Conservation (phyloP, 30 jellyfish, hydroid and myxozoan species). For the Rhopilema esculentum region DNA sequence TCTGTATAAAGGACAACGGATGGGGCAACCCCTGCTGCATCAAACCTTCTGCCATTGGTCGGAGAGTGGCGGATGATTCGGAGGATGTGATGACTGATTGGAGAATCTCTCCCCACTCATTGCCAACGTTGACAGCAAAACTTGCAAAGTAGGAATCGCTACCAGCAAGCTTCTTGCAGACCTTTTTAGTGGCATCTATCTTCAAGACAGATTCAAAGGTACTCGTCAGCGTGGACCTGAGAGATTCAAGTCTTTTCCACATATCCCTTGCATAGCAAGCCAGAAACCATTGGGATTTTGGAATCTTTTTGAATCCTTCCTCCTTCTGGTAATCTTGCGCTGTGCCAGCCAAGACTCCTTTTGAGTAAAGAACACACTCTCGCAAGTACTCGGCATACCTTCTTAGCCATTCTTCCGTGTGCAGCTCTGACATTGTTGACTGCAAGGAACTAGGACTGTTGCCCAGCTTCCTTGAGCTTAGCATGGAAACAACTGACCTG, state of each 20-base stretch:
- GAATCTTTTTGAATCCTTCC: conserved; percentile 4
- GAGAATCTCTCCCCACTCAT: conserved; percentile 65
- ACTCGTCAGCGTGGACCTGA: conserved; percentile 43
- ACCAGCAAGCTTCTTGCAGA: conserved; percentile 66
- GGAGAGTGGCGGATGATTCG: conserved; percentile 27
- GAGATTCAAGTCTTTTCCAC: conserved; percentile 44
- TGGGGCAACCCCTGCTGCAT: conserved; percentile 45
- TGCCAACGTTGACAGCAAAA: conserved; percentile 73
- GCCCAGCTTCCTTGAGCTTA: conserved; percentile 57
- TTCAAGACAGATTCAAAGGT: conserved; percentile 51
- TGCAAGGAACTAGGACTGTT: conserved; percentile 63
- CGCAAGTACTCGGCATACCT: conserved; percentile 43
- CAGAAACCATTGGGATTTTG: conserved; percentile 60
- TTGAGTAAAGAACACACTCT: conserved; percentile 23
- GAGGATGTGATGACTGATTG: conserved; percentile 44
- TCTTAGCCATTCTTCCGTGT: conserved; percentile 38
- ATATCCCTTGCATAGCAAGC: conserved; percentile 64
- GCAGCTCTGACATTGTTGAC: conserved; percentile 44
- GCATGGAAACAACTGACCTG: conserved; percentile 48
- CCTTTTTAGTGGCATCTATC: conserved; percentile 72
- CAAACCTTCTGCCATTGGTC: conserved; percentile 57
- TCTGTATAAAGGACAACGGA: conserved; percentile 67
- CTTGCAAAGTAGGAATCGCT: conserved; percentile 44
- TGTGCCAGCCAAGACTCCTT: conserved; percentile 6
- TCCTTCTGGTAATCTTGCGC: conserved; percentile 7